Percentiles rank a stretch among this genome's conserved stretches.
Evolutionary conservation across 2,113 vertebrate genomes (phyloP).

Genomic region (Nanorana parkeri): DNA sequence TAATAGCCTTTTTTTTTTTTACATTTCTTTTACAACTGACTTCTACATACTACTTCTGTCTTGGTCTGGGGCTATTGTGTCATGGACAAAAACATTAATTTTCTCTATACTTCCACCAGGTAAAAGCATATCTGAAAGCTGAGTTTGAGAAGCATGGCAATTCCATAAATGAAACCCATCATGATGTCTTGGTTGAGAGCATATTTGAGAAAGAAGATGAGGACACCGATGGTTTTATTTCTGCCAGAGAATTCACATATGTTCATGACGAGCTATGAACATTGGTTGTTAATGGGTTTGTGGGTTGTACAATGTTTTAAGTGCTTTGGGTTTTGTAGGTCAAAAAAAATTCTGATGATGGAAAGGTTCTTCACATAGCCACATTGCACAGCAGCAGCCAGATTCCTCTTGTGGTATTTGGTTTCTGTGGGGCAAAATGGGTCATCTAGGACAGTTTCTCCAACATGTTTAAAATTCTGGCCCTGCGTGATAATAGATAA

Average conservation of each 20-base stretch:
- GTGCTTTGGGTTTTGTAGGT: too few species aligned
- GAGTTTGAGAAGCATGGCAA: slow-evolving; percentile 93
- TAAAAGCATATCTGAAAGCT: slow-evolving; percentile 90
- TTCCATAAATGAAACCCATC: slow-evolving; percentile 89
- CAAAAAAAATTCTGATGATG: too few species aligned
- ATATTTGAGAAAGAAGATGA: slow-evolving; percentile 96
- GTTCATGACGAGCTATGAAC: slow-evolving; percentile 90
- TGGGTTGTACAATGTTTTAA: background rate
- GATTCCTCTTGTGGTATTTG: too few species aligned
- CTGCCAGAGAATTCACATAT: slow-evolving; percentile 95
- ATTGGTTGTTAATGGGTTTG: background rate
- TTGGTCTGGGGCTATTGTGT: background rate
- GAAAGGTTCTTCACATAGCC: too few species aligned
- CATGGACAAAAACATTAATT: background rate
- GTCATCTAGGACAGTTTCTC: too few species aligned
- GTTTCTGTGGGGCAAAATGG: too few species aligned
- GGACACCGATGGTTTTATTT: slow-evolving; percentile 93
- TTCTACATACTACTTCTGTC: background rate
- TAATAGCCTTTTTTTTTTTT: too few species aligned
- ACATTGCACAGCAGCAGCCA: too few species aligned
- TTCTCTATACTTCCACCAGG: slow-evolving; percentile 69
- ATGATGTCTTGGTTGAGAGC: slow-evolving; percentile 88
- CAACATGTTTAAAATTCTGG: too few species aligned
- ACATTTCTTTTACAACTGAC: too few species aligned
- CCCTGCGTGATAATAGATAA: too few species aligned